A percentile compares a stretch with the other conserved stretches of the same genome.
Conservation (phyloP, 2,113 vertebrate species). For the Oryzias woworae region DNA sequence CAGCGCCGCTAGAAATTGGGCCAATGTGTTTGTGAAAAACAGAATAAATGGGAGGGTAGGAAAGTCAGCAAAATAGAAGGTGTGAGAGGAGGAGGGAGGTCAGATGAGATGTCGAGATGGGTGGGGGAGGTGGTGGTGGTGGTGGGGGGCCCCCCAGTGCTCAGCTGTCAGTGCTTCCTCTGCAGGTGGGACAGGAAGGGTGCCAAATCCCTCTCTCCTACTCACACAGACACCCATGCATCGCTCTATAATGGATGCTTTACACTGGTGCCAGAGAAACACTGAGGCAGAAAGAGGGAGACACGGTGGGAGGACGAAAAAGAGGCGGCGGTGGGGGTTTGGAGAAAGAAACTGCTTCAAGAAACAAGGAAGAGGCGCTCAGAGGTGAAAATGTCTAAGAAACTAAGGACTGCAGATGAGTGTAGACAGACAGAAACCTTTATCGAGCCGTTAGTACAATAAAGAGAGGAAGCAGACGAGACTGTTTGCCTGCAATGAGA, state of each 20-base stretch:
- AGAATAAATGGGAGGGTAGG: slow-evolving; percentile 45
- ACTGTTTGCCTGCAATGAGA: slow-evolving; percentile 61
- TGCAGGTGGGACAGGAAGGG: slow-evolving; percentile 80
- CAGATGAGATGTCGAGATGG: slow-evolving; percentile 63
- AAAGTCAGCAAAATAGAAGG: slow-evolving; percentile 45
- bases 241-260: slow-evolving; percentile 81
- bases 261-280: slow-evolving; percentile 74
- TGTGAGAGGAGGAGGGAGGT: slow-evolving; percentile 69
- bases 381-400: slow-evolving; percentile 40
- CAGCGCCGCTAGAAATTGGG: slow-evolving; percentile 53
- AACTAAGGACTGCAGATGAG: slow-evolving; percentile 33
- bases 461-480: slow-evolving; percentile 63
- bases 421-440: slow-evolving; percentile 34
- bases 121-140: slow-evolving; percentile 59
- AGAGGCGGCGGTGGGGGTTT: slow-evolving; percentile 41
- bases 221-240: slow-evolving; percentile 80
- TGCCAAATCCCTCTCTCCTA: slow-evolving; percentile 77
- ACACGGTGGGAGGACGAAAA: slow-evolving; percentile 63
- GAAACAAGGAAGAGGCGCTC: slow-evolving; percentile 42
- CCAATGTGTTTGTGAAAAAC: slow-evolving; percentile 59
- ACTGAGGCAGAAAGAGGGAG: slow-evolving; percentile 54
- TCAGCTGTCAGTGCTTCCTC: slow-evolving; percentile 84
- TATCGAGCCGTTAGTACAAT: slow-evolving; percentile 64
- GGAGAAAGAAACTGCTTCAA: slow-evolving; percentile 58
- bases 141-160: slow-evolving; percentile 57